Evolutionary conservation across 2,888 invertebrate species (phyloP), one percentile per base, ranked within the genome.

Genomic region (Leptinotarsa tumamoca): DNA sequence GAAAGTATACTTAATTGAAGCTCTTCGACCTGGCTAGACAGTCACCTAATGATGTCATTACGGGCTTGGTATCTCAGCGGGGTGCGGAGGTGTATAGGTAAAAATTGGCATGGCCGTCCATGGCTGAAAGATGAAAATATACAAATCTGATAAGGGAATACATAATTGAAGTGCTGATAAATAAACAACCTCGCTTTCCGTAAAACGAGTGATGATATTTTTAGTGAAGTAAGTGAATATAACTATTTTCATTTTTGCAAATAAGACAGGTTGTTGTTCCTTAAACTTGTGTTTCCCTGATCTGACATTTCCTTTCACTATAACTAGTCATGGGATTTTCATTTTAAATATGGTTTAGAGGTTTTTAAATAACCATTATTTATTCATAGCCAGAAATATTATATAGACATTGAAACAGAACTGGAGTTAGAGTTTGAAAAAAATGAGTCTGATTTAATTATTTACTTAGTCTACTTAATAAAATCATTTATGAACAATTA

Each of bases 61-160:
- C 71, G 75, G 80, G 80, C 78, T 75, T 74, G 78, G 76, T 79
- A 56, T 69, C 69, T 74, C 52, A 69, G 72, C 78, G 83, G 83
- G 83, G 82, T 80, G 80, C 83, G 87, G 82, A 80, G 63, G 82
- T 58, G 58, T 82, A 82, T 81, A 82, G 83, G 83, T 83, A 85
- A 88, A 85, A 87, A 87, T 86, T 88, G 86, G 88, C 87, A 87
- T 88, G 87, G 87, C 87, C 84, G 87, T 86, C 84, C 79, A 79
- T 84, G 73, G 72, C 74, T 78, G 75, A 68, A 78, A 73, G 75
- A 80, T 80, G 81, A 82, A 84, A 80, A 83, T 83, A 82, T 80
- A 82, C 80, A 85, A 84, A 82, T 82, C 80, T 80, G 80, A 82
- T 80, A 82, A 83, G 80, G 79, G 79, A 77, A 78, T 76, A 79